These are phyloP conservation scores for Rhodophaea formosa DNA, from an alignment of 2,888 invertebrate genomes.

Conservation along the genomic window DNA sequence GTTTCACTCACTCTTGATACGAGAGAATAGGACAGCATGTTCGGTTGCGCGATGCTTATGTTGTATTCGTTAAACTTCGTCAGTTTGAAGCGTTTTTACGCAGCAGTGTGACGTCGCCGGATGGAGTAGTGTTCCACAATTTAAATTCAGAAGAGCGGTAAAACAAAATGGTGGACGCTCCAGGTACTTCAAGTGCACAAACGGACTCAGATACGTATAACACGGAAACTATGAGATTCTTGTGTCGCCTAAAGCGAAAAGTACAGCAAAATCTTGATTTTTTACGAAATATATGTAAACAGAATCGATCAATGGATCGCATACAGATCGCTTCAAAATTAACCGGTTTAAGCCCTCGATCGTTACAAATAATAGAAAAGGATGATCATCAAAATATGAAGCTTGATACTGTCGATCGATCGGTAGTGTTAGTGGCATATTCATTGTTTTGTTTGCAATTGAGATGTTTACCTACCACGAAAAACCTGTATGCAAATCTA, in stretches of 20 bases:
- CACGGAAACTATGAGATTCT: background rate
- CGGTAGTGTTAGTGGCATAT: slow-evolving; percentile 31
- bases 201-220: background rate
- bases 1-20: background rate
- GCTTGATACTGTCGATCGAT: slow-evolving; percentile 31
- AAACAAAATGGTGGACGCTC: slow-evolving; percentile 6
- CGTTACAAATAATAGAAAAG: background rate
- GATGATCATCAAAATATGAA: background rate
- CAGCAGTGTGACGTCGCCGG: background rate
- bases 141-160: background rate
- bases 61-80: background rate
- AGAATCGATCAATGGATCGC: background rate
- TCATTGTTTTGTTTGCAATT: slow-evolving; percentile 30
- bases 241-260: background rate
- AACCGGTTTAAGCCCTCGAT: background rate
- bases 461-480: slow-evolving; percentile 35
- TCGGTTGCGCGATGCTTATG: no score
- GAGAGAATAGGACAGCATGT: background rate
- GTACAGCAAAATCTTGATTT: background rate
- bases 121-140: background rate
- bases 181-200: background rate
- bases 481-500: slow-evolving; percentile 32
- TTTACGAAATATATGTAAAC: background rate
- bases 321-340: background rate
- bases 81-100: background rate